These are phyloP conservation scores for Drosophila rellima DNA, from an alignment of 2,888 invertebrate species.

Conservation along the genomic window DNA sequence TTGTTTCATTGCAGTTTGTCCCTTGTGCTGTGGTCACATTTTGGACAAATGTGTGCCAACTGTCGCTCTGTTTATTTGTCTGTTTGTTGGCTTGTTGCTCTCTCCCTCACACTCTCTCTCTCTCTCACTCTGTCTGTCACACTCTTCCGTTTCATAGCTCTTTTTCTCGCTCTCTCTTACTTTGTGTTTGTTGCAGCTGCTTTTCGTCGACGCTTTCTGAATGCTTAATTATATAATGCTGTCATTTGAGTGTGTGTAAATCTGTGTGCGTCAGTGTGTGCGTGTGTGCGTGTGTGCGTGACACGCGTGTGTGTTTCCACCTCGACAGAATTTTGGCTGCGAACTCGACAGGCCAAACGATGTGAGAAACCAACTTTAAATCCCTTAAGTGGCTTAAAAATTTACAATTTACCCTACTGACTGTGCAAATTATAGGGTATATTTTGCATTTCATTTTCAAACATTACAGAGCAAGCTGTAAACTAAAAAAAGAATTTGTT, in stretches of 20 bases:
- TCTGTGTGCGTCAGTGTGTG: conserved; percentile 29
- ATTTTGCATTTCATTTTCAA: conserved; percentile 1
- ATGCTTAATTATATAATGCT: conserved; percentile 76
- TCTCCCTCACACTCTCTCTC: conserved; percentile 1
- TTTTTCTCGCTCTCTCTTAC: not conserved
- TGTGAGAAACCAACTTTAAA: conserved; percentile 39
- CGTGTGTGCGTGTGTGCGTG: not conserved
- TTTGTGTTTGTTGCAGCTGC: conserved; percentile 38
- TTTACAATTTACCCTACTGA: not conserved
- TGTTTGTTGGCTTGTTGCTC: conserved; percentile 20
- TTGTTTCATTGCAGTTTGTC: conserved; percentile 39
- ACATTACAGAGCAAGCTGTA: not conserved
- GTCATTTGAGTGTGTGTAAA: conserved; percentile 39
- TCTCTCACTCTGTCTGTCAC: not conserved
- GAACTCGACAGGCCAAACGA: conserved; percentile 11
- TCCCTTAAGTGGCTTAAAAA: conserved; percentile 28
- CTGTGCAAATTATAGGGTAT: conserved; percentile 5
- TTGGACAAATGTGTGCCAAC: conserved; percentile 47
- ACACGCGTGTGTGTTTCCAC: conserved; percentile 16
- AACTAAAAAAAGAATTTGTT: no score
- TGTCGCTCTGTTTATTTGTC: conserved; percentile 49
- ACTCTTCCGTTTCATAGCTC: conserved; percentile 1
- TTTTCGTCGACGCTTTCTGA: conserved; percentile 59
- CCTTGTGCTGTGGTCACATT: conserved; percentile 35
- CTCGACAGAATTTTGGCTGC: conserved; percentile 44